These are phyloP conservation scores for Coccyzus lansbergi DNA, from an alignment of 2,797 vertebrate genomes.

Conservation along the genomic window DNA sequence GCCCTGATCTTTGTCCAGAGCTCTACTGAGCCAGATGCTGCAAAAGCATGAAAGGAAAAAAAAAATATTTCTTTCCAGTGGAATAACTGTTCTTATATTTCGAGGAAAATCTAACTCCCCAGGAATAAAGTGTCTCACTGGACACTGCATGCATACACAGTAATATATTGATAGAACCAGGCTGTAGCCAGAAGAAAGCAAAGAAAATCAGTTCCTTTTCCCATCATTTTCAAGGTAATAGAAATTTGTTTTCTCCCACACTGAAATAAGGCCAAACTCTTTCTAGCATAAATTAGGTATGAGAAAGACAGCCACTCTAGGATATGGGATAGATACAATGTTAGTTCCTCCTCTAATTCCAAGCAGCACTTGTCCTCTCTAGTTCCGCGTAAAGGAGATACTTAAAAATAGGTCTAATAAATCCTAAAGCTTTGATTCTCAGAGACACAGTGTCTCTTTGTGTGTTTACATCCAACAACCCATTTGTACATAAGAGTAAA, in stretches of 20 bases:
- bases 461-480: not conserved
- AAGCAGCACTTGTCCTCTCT: not conserved
- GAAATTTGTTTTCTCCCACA: not conserved
- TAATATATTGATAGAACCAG: not conserved
- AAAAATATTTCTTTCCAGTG: not conserved
- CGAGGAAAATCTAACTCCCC: not conserved
- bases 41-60: not conserved
- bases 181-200: not conserved
- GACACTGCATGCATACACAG: not conserved
- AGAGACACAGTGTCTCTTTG: not conserved
- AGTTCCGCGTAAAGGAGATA: not conserved
- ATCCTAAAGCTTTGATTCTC: not conserved
- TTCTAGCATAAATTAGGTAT: not conserved
- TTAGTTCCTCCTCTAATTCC: not conserved
- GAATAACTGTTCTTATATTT: not conserved
- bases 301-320: not conserved
- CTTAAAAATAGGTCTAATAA: not conserved
- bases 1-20: not conserved
- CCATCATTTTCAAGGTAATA: not conserved
- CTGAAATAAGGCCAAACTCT: not conserved
- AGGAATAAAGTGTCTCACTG: not conserved
- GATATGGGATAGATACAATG: not conserved
- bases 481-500: not conserved
- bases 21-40: not conserved
- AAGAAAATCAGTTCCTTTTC: not conserved